Conservation (phyloP, 2,113 vertebrate species). For the Apistogramma diplotaenia region DNA sequence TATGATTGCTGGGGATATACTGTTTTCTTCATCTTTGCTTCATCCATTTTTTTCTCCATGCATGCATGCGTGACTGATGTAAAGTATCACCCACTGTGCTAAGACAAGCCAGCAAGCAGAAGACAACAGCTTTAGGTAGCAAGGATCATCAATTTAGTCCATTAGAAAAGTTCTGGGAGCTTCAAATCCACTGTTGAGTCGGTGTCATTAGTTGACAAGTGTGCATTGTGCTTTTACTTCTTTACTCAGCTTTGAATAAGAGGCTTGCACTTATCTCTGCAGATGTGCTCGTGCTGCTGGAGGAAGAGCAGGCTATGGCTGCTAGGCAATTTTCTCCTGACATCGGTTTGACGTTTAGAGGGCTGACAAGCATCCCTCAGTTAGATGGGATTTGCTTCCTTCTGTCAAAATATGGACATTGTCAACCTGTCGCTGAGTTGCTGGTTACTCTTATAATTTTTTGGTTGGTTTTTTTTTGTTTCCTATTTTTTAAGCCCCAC, state of each 20-base stretch:
- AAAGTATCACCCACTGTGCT: not conserved
- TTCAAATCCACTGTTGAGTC: conserved; percentile 9
- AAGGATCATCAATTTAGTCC: not conserved
- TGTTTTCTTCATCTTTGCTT: not conserved
- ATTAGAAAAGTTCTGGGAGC: not conserved
- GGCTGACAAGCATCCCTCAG: conserved; percentile 49
- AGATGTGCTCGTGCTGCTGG: conserved; percentile 19
- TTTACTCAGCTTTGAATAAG: conserved; percentile 31
- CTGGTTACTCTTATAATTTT: not conserved
- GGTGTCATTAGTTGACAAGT: conserved; percentile 23
- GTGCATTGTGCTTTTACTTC: conserved; percentile 7
- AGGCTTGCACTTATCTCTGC: not conserved
- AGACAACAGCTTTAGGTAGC: not conserved
- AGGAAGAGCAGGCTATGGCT: not conserved
- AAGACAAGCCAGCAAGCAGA: not conserved
- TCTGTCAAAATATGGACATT: conserved; percentile 42
- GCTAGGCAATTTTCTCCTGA: conserved; percentile 44
- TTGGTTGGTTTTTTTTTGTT: not conserved
- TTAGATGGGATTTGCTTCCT: conserved; percentile 36
- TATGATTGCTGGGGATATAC: not conserved
- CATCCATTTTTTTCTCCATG: not conserved
- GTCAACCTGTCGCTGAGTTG: conserved; percentile 11
- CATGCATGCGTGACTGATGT: not conserved
- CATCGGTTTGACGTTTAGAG: conserved; percentile 40
- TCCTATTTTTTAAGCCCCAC: too few species aligned